Conservation (phyloP, 2,888 invertebrate species). For the Drosophila incognita region DNA sequence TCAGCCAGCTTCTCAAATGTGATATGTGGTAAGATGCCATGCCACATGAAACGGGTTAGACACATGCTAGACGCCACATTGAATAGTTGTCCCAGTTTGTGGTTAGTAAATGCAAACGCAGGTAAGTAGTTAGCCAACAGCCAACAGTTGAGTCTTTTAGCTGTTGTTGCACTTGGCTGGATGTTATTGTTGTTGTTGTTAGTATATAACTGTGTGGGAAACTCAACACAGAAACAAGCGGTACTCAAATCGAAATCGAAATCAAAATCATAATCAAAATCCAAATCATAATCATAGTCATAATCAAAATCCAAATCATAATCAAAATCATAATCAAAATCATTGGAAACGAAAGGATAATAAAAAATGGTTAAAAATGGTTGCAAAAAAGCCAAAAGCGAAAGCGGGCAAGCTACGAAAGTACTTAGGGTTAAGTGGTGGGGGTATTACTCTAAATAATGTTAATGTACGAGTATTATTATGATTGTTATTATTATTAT, state of each 20-base stretch:
- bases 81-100: not conserved
- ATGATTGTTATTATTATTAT: not conserved
- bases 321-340: no score
- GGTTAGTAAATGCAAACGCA: conserved; percentile 8
- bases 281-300: not conserved
- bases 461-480: conserved; percentile 10
- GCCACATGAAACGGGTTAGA: not conserved
- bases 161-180: conserved; percentile 6
- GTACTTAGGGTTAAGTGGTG: conserved; percentile 14
- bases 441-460: conserved; percentile 20
- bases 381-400: conserved; percentile 54
- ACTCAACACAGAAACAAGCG: conserved; percentile 1
- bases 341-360: not conserved
- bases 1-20: not conserved
- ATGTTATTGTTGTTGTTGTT: not conserved
- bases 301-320: no score
- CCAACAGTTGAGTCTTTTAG: not conserved
- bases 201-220: conserved; percentile 3
- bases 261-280: not conserved
- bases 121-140: not conserved
- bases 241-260: conserved; percentile 1
- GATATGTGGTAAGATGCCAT: not conserved
- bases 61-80: conserved; percentile 15
- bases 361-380: conserved; percentile 7
- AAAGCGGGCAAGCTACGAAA: conserved; percentile 44